phyloP scores from a whole-genome alignment of 2,797 vertebrate species.

The Cirrhinus mrigala region DNA sequence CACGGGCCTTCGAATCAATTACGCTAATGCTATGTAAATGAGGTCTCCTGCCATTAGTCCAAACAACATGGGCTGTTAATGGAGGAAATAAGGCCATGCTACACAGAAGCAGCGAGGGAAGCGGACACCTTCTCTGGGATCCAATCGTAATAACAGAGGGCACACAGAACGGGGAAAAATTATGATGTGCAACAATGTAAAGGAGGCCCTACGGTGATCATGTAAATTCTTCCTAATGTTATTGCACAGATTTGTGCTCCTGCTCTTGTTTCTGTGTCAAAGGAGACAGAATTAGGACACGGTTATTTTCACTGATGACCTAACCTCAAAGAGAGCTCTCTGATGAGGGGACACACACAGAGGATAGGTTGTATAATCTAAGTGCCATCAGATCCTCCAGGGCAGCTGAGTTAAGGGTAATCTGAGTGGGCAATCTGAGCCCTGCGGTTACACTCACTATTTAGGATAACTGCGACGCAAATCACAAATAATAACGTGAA shows the following conservation, averaged over 20 bases:
- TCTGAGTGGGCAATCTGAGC: slow-evolving; percentile 59
- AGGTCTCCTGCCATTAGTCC: slow-evolving; percentile 83
- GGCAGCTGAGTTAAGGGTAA: slow-evolving; percentile 54
- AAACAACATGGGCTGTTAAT: slow-evolving; percentile 79
- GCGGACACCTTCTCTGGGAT: slow-evolving; percentile 51
- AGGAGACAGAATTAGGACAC: slow-evolving; percentile 47
- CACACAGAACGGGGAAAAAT: background rate
- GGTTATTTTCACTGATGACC: slow-evolving; percentile 48
- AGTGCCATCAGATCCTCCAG: slow-evolving; percentile 62
- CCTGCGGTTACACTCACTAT: slow-evolving; percentile 50
- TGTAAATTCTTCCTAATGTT: slow-evolving; percentile 9
- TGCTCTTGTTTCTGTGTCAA: slow-evolving; percentile 45
- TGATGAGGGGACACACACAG: slow-evolving; percentile 37
- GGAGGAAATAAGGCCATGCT: slow-evolving; percentile 82
- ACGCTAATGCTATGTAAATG: slow-evolving; percentile 91
- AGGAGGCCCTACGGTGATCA: background rate
- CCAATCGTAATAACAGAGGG: slow-evolving; percentile 10
- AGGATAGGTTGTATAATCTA: slow-evolving; percentile 52
- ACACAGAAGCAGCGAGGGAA: slow-evolving; percentile 80
- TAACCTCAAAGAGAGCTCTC: slow-evolving; percentile 40
- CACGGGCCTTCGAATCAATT: slow-evolving; percentile 81
- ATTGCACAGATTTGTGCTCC: slow-evolving; percentile 6
- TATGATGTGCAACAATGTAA: background rate
- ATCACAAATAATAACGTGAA: slow-evolving; percentile 57
- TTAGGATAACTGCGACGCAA: slow-evolving; percentile 55